Base-by-base conservation (phyloP, 1,140 invertebrate species). In the Drosophila ambigua region DNA sequence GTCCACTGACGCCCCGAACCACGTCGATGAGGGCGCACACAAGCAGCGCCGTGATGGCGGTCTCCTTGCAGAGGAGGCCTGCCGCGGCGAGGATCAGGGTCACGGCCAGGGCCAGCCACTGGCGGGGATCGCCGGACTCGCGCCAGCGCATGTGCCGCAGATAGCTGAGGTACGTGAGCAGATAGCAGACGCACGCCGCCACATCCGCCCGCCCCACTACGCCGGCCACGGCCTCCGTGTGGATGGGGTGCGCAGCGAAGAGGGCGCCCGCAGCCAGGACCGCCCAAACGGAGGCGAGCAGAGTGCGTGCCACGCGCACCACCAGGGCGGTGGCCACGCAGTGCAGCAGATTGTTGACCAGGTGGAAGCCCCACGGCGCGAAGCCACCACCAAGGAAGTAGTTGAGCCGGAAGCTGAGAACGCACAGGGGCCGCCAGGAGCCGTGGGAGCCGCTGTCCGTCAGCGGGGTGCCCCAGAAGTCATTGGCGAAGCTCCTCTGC, bases 221-320 rank as follows among this genome's bases (percentile, higher is more conserved):
- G n/a, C 98, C 98, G 9, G 98, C 97, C 6, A 99, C 98, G 1
- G 98, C 97, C 93, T 99, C 98, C 28, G 97, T 97, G 92, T 99
- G 98, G 73, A 99, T 95, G 15, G 98, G 98, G 93, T 99, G 98
- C 0, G 97, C 95, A 43, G 98, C 97, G 93, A 99, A 99, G 24
- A 98, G 93, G 2, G 98, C 92, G 2, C 98, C 97, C 0, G 98
- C 95, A 15, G 97, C 93, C 53, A 95, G 94, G 11, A 96, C 94
- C 7, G 95, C 94, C 88, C 95, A 93, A 79, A 93, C 93, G 61
- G 93, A 93, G 52, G 95, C 94, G 41, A 96, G 92, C 11, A 96
- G 91, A 41, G 94, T 93, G 50, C 94, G 93, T 8, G 95, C 95
- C 13, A 96, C 94, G 45, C 93, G 93, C 43, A 97, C 96, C 43